Percentiles rank a stretch among this genome's conserved stretches.
Evolutionary conservation across 2,888 invertebrate genomes (phyloP).

Genomic region (Drosophila tanythrix): DNA sequence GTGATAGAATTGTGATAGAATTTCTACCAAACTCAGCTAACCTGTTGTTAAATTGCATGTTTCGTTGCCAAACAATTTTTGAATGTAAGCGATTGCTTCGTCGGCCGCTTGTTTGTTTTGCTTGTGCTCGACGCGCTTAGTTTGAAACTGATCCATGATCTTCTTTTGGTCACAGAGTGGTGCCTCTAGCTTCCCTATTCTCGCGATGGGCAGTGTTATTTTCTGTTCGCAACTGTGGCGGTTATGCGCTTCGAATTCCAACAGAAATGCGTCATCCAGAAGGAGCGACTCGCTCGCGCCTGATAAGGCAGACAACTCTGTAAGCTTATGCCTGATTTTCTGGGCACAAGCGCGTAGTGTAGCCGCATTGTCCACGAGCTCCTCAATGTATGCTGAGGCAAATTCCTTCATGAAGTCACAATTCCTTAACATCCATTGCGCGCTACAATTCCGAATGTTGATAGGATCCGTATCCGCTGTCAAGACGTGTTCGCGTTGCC

Average conservation of each 20-base stretch:
- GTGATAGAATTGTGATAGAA: background rate
- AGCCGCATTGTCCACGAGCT: constrained; percentile 58
- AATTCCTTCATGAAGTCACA: constrained; percentile 76
- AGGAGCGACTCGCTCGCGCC: constrained; percentile 43
- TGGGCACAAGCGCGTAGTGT: constrained; percentile 57
- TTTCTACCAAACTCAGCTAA: background rate
- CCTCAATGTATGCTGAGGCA: constrained; percentile 75
- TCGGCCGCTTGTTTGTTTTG: constrained; percentile 72
- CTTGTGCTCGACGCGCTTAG: constrained; percentile 67
- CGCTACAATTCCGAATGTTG: constrained; percentile 31
- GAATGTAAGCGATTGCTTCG: constrained; percentile 52
- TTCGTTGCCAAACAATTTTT: constrained; percentile 39
- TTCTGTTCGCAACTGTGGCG: constrained; percentile 45
- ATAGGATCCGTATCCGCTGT: constrained; percentile 39
- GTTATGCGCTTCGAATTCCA: constrained; percentile 66
- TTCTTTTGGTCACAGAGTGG: constrained; percentile 66
- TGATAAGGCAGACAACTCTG: constrained; percentile 55
- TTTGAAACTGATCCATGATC: constrained; percentile 76
- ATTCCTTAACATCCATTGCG: constrained; percentile 65
- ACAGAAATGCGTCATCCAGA: constrained; percentile 62
- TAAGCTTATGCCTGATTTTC: constrained; percentile 47
- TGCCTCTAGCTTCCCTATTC: constrained; percentile 53
- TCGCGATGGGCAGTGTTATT: constrained; percentile 42
- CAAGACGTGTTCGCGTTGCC: constrained; percentile 76
- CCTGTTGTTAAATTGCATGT: constrained; percentile 23